Evolutionary conservation across 2,113 vertebrate genomes (phyloP), one percentile per base, ranked within the genome.

Genomic region (Macroglossus sobrinus): DNA sequence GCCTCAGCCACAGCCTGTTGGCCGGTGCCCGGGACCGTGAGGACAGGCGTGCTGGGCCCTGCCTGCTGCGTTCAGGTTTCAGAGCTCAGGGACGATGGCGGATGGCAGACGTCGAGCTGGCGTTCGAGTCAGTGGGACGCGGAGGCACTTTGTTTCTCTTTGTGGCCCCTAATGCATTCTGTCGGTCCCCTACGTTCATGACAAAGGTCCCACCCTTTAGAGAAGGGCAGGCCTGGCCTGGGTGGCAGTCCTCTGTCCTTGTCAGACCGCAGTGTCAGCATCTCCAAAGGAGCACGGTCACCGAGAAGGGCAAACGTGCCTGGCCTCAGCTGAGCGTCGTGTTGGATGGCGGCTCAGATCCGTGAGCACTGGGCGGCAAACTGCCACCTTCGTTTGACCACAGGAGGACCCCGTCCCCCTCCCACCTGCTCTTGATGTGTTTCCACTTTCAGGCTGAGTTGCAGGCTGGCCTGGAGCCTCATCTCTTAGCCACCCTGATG

Each of bases 191-290:
- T 6, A 2, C 53, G 28, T 35, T 18, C 30, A 47, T 2, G 19
- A 12, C 2, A 1, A 40, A 43, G 3, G 6, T 30, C 38, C 13
- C 40, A 35, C 3, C 0, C 2, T 15, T 3, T 47, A 10, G 45
- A 66, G 47, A 26, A 78, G 47, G 22, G 40, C 33, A 3, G 11
- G 7, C 40, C 38, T 55, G 26, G 19, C 28, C 28, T 21, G 1
- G 13, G 28, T 57, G 68, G 64, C 24, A 14, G 10, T 28, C 16
- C 64, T 71, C 63, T 33, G 4, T 35, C 13, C 35, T 0, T 7
- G 1, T 24, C 11, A 40, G 15, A 33, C 28, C 88, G 33, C 59
- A 2, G 12, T n/a, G 18, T 61, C 55, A 71, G 76, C 15, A 6
- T 7, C 76, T 71, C 26, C n/a, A 4, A 64, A 7, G 75, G 63